Conservation (phyloP, 2,113 vertebrate species). For the Scortum barcoo region DNA sequence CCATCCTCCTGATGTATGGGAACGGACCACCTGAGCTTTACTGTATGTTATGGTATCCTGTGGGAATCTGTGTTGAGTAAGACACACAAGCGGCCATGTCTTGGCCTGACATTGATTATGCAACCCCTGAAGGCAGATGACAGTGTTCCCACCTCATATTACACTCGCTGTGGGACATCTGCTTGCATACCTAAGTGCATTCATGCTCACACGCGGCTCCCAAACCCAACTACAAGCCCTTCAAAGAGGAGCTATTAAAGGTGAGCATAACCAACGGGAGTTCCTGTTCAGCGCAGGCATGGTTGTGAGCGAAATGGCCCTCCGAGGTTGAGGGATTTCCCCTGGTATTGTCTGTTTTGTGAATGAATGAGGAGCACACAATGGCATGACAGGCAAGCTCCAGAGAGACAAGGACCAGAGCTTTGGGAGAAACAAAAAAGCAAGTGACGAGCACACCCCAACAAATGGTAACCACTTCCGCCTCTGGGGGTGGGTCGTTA, state of each 20-base stretch:
- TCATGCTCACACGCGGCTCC: background rate
- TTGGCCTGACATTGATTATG: constrained; percentile 63
- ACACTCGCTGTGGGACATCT: constrained; percentile 38
- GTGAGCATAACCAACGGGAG: background rate
- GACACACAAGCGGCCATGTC: constrained; percentile 53
- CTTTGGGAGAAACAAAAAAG: constrained; percentile 41
- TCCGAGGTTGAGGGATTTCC: constrained; percentile 58
- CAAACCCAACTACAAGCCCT: constrained; percentile 1
- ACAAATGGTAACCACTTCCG: constrained; percentile 62
- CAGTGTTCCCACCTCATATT: constrained; percentile 54
- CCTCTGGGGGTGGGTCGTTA: constrained; percentile 61
- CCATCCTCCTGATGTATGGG: constrained; percentile 38
- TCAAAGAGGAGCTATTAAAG: constrained; percentile 3
- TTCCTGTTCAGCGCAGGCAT: constrained; percentile 20
- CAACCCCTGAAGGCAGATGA: constrained; percentile 61
- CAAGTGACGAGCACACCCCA: constrained; percentile 24
- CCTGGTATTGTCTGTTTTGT: constrained; percentile 58
- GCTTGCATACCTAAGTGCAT: constrained; percentile 20
- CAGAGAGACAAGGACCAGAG: constrained; percentile 54
- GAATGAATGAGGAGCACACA: constrained; percentile 73
- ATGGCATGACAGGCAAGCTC: constrained; percentile 55
- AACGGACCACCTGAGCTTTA: constrained; percentile 44
- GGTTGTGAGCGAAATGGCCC: constrained; percentile 16
- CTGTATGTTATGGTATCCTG: constrained; percentile 50
- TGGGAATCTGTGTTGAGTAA: constrained; percentile 53